Evolutionary conservation across 2,888 invertebrate species (phyloP).

Genomic region (Cyaniris semiargus): DNA sequence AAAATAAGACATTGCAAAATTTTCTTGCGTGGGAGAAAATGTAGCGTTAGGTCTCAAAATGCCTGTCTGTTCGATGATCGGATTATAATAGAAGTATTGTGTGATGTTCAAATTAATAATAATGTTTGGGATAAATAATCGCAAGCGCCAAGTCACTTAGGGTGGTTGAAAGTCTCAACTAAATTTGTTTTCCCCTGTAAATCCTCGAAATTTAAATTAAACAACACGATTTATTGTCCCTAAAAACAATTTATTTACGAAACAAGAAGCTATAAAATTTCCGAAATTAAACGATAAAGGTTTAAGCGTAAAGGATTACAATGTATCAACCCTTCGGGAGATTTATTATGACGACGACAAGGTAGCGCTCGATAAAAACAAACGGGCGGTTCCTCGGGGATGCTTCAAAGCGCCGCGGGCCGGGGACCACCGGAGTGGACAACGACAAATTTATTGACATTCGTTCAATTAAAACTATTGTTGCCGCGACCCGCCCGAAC

Average conservation of each 20-base stretch:
- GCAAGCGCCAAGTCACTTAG: no score
- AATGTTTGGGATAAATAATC: no score
- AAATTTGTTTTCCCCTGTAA: neutral
- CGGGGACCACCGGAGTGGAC: constrained; percentile 73
- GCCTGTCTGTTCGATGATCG: no score
- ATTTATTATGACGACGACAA: constrained; percentile 74
- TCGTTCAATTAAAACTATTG: constrained; percentile 80
- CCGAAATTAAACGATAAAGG: constrained; percentile 29
- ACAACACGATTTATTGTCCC: neutral
- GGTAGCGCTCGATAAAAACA: constrained; percentile 71
- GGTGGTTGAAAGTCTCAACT: neutral
- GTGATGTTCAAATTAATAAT: no score
- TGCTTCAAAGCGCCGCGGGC: constrained; percentile 56
- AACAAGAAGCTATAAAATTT: constrained; percentile 12
- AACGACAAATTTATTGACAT: constrained; percentile 79
- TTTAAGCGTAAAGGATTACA: constrained; percentile 49
- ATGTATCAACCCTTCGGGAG: constrained; percentile 61
- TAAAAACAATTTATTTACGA: neutral
- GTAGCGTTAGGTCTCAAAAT: no score
- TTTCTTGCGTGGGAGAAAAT: no score
- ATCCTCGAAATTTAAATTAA: neutral
- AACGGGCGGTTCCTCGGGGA: constrained; percentile 63
- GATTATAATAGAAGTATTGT: no score
- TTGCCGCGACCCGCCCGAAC: constrained; percentile 69
- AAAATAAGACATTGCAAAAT: no score